Conservation (phyloP, 1,140 invertebrate genomes). For the Geopemphigus sp. region DNA sequence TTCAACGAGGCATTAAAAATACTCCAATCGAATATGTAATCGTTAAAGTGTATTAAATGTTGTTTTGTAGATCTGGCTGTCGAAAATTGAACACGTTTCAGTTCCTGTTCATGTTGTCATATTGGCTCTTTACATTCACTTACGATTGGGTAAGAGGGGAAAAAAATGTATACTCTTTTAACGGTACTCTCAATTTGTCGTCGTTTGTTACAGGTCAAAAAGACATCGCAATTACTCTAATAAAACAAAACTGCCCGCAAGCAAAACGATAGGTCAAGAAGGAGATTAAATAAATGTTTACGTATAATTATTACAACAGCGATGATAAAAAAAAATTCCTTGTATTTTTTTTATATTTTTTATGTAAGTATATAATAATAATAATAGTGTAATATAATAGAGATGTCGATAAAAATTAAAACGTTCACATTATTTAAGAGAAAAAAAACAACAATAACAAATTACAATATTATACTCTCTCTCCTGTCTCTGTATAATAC, state of each 20-base stretch:
- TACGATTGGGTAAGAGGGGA: constrained; percentile 61
- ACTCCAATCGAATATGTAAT: too few relatives aligned
- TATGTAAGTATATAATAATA: constrained; percentile 36
- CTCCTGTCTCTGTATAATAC: constrained; percentile 14
- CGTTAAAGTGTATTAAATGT: background rate
- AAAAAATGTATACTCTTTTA: too few relatives aligned
- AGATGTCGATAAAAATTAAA: constrained; percentile 41
- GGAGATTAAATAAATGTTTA: background rate
- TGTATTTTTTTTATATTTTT: constrained; percentile 37
- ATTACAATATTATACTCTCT: constrained; percentile 42
- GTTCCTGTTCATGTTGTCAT: constrained; percentile 72
- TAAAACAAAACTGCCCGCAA: constrained; percentile 60
- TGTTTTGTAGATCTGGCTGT: constrained; percentile 61
- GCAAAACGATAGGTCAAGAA: constrained; percentile 35
- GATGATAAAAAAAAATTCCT: constrained; percentile 4
- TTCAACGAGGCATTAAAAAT: too few relatives aligned
- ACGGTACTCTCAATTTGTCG: background rate
- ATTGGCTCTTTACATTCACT: constrained; percentile 71
- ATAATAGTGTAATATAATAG: constrained; percentile 9
- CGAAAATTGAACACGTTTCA: constrained; percentile 61
- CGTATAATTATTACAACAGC: background rate
- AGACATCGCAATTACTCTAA: constrained; percentile 60
- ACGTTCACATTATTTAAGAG: constrained; percentile 29
- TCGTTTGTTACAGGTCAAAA: constrained; percentile 59
- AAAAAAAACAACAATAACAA: constrained; percentile 37